Percentiles rank a stretch among this genome's conserved stretches.
Evolutionary conservation across 2,888 invertebrate species (phyloP).

Genomic region (Yponomeuta evonymella): DNA sequence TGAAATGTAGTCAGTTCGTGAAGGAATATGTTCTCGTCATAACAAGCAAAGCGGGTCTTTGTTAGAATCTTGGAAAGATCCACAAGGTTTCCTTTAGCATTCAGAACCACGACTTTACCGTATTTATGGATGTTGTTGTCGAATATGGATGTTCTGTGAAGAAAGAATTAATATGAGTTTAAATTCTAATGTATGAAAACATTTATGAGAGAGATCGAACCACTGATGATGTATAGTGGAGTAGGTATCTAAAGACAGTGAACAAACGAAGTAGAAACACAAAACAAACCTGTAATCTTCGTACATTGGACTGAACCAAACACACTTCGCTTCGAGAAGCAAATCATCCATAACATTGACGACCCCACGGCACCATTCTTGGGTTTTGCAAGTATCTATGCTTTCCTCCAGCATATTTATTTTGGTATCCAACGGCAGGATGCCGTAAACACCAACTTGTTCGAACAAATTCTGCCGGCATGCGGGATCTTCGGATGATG

Average conservation of each 20-base stretch:
- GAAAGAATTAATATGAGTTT: too few species aligned
- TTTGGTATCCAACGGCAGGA: conserved; percentile 41
- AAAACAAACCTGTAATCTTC: conserved; percentile 43
- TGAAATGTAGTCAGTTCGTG: conserved; percentile 34
- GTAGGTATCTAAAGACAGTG: neutral
- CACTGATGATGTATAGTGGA: neutral
- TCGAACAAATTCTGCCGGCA: conserved; percentile 32
- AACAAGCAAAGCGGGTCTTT: conserved; percentile 35
- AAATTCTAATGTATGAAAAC: too few species aligned
- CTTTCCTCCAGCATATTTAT: conserved; percentile 29
- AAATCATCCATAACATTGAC: conserved; percentile 33
- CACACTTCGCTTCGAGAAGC: conserved; percentile 31
- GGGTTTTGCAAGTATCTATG: conserved; percentile 29
- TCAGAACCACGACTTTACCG: conserved; percentile 46
- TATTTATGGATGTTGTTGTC: conserved; percentile 54
- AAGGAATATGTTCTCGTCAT: conserved; percentile 39
- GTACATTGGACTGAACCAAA: conserved; percentile 44
- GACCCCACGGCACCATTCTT: conserved; percentile 46
- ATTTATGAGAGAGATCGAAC: neutral
- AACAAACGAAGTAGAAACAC: neutral
- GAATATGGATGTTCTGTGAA: conserved; percentile 50
- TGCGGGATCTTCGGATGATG: neutral
- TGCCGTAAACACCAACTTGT: conserved; percentile 55
- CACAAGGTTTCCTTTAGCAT: conserved; percentile 29
- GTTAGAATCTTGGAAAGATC: conserved; percentile 34